Base-by-base conservation (phyloP, 2,888 invertebrate species). In the Eupelmus urozonus region DNA sequence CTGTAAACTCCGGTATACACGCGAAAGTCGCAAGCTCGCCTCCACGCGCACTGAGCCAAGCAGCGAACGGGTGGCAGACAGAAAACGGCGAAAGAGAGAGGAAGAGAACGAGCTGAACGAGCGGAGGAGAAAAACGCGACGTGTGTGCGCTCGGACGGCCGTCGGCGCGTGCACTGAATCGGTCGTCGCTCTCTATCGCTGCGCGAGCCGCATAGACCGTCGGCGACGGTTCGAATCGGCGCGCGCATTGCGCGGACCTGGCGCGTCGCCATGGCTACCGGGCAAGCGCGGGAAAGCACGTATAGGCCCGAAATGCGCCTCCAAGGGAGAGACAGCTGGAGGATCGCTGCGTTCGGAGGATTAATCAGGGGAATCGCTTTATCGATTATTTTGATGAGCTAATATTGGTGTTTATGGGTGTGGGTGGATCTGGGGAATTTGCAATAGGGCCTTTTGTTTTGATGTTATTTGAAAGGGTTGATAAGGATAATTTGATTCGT, bases 131-230 rank as follows among this genome's bases (percentile, higher is more conserved):
- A n/a, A n/a, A 7, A 25, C 23, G 45, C 4, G 42, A 2, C 72
- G 82, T 83, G 83, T 82, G 83, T 83, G 85, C 86, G 84, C 83
- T 82, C 86, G 83, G 81, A 77, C 80, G 76, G 86, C 85, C 85
- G 87, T 88, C 86, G 85, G 85, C 88, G 88, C 88, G 88, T 88
- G 87, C 85, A 88, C 88, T 88, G 88, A 87, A 85, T 84, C 84
- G 84, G 83, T 85, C 81, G 84, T 77, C 80, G 78, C 81, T 80
- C 80, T 83, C 82, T 82, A n/a, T n/a, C 81, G 77, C 66, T 70
- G 76, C 78, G 82, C 83, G 85, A 85, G 82, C 82, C 83, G 2
- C 51, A 2, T n/a, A 18, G 42, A 27, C 40, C 29, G n/a, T n/a
- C n/a, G 51, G 27, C 45, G 62, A 42, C 9, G 45, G 20, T 40